These are phyloP conservation scores for Palythoa caribaeorum DNA, from an alignment of 92 coral and sea anemone species.

Conservation along the genomic window DNA sequence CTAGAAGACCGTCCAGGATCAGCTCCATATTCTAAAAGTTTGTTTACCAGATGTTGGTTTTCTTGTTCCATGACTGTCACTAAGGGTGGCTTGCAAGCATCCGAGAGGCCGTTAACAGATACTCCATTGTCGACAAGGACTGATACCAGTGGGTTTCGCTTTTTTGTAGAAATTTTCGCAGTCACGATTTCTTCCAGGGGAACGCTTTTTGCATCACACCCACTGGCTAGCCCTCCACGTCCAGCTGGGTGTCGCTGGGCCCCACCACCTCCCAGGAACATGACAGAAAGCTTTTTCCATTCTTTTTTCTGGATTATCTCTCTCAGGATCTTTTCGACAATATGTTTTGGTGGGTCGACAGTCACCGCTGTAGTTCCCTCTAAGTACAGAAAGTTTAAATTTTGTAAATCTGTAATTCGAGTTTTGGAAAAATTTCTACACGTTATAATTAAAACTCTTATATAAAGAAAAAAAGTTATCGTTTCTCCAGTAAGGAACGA, in stretches of 20 bases:
- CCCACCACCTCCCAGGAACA: conserved; percentile 90
- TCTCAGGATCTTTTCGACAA: conserved; percentile 48
- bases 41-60: conserved; percentile 62
- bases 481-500: too few species aligned
- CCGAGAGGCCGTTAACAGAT: conserved; percentile 64
- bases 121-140: conserved; percentile 81
- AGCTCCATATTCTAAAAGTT: conserved; percentile 74
- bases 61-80: conserved; percentile 54
- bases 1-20: conserved; percentile 64
- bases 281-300: conserved; percentile 79
- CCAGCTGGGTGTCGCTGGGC: conserved; percentile 56
- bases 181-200: conserved; percentile 80
- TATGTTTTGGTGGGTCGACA: conserved; percentile 57
- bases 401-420: too few species aligned
- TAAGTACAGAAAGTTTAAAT: conserved; percentile 12
- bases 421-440: not conserved
- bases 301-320: conserved; percentile 56
- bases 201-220: conserved; percentile 59
- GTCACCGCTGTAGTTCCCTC: conserved; percentile 75
- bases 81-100: conserved; percentile 71
- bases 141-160: conserved; percentile 53
- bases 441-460: too few species aligned
- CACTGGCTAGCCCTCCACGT: conserved; percentile 81
- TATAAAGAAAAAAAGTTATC: too few species aligned
- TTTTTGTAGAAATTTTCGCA: conserved; percentile 29